phyloP scores from a whole-genome alignment of 2,797 vertebrate species.

The Enteromius fasciolatus region DNA sequence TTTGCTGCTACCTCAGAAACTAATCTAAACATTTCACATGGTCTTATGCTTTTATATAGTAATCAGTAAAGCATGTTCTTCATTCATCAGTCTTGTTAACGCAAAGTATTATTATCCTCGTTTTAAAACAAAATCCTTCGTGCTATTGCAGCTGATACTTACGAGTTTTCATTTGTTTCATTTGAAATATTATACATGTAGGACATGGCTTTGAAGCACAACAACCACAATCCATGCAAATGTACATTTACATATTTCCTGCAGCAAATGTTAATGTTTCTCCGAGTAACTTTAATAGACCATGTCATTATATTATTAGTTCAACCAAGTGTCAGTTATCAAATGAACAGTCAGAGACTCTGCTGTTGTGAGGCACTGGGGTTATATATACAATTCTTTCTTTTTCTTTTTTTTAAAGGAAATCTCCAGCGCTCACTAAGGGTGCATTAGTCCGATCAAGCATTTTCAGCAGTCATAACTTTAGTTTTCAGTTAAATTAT shows the following conservation, averaged over 20 bases:
- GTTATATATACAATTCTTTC: neutral
- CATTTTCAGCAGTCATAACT: neutral
- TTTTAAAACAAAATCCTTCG: neutral
- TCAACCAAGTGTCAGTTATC: neutral
- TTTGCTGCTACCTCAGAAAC: neutral
- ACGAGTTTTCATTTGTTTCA: too few relatives aligned
- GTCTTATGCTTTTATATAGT: neutral
- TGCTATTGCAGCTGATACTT: neutral
- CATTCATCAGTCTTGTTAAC: neutral
- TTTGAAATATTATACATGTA: neutral
- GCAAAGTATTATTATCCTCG: neutral
- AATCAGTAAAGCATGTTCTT: neutral
- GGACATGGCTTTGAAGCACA: neutral
- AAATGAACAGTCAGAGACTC: neutral
- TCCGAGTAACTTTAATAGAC: neutral
- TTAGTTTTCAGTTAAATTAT: neutral
- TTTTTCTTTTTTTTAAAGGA: neutral
- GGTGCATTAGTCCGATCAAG: neutral
- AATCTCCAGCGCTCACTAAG: neutral
- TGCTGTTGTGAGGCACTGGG: neutral
- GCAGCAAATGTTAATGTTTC: neutral
- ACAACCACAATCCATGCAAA: slow-evolving; percentile 35
- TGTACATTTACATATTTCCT: slow-evolving; percentile 25
- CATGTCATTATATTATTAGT: neutral
- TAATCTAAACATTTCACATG: neutral